A percentile compares a stretch with the other conserved stretches of the same genome.
These are phyloP conservation scores for Penaeus indicus DNA, from an alignment of 1,140 invertebrate species.

Conservation along the genomic window DNA sequence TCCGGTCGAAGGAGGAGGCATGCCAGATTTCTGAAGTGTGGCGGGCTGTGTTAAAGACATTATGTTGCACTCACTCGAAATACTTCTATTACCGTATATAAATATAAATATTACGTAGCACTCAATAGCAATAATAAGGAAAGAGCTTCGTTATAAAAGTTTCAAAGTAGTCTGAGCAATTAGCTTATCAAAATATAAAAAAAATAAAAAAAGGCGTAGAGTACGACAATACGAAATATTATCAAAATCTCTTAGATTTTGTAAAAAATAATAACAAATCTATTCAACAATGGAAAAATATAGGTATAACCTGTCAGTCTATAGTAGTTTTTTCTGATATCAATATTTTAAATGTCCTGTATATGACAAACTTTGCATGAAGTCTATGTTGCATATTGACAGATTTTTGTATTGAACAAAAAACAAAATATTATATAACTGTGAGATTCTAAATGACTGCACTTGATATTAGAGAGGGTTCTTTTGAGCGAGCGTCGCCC, in stretches of 20 bases:
- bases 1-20: background rate
- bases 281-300: slow-evolving; percentile 18
- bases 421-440: background rate
- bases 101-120: slow-evolving; percentile 60
- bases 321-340: slow-evolving; percentile 36
- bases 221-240: slow-evolving; percentile 25
- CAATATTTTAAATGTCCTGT: slow-evolving; percentile 34
- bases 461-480: too few relatives aligned
- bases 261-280: too few relatives aligned
- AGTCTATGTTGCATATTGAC: slow-evolving; percentile 28
- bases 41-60: slow-evolving; percentile 3
- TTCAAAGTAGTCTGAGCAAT: slow-evolving; percentile 12
- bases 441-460: too few relatives aligned
- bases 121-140: slow-evolving; percentile 59
- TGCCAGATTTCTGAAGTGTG: slow-evolving; percentile 23
- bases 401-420: slow-evolving; percentile 3
- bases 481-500: too few relatives aligned
- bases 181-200: slow-evolving; percentile 4
- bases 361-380: slow-evolving; percentile 28
- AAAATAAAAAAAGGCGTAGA: slow-evolving; percentile 7
- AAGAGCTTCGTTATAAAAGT: slow-evolving; percentile 51
- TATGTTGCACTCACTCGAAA: slow-evolving; percentile 56
- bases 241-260: slow-evolving; percentile 30
- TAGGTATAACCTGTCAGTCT: slow-evolving; percentile 11
- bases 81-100: slow-evolving; percentile 56